These are phyloP conservation scores for Teinopalpus imperialis DNA, from an alignment of 2,888 invertebrate genomes.

Conservation along the genomic window DNA sequence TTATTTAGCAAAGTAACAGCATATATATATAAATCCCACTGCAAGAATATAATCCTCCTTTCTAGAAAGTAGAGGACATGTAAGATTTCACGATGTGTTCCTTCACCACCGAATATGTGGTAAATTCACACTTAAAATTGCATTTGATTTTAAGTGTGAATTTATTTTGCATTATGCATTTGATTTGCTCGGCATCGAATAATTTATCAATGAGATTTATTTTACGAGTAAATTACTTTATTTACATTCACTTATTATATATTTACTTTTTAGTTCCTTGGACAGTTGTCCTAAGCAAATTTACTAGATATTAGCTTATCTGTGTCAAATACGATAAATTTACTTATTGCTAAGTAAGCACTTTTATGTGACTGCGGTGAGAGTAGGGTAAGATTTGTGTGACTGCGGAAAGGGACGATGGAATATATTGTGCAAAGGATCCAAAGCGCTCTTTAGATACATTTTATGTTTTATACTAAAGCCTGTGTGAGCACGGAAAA, in stretches of 20 bases:
- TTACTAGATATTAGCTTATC: conserved; percentile 1
- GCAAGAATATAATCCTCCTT: too few relatives aligned
- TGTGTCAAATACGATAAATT: conserved; percentile 6
- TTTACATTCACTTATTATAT: too few relatives aligned
- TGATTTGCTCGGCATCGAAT: too few relatives aligned
- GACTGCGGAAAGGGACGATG: conserved; percentile 2
- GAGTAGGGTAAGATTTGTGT: conserved; percentile 9
- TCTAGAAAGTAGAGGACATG: too few relatives aligned
- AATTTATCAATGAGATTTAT: neutral
- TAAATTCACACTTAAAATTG: too few relatives aligned
- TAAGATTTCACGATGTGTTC: too few relatives aligned
- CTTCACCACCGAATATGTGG: too few relatives aligned
- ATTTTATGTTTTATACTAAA: neutral
- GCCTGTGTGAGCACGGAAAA: neutral
- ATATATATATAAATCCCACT: too few relatives aligned
- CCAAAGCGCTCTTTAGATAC: neutral
- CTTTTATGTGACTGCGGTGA: conserved; percentile 2
- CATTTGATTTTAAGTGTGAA: too few relatives aligned
- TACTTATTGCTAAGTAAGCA: conserved; percentile 8
- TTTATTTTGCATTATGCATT: too few relatives aligned
- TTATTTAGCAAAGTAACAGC: too few relatives aligned
- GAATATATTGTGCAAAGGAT: neutral
- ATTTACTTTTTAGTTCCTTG: neutral
- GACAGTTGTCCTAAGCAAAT: conserved; percentile 5
- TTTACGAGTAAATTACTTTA: too few relatives aligned